Percentiles rank a stretch among this genome's conserved stretches.
Conservation (phyloP, 2,888 invertebrate genomes). For the Eudasyphora cyanicolor region DNA sequence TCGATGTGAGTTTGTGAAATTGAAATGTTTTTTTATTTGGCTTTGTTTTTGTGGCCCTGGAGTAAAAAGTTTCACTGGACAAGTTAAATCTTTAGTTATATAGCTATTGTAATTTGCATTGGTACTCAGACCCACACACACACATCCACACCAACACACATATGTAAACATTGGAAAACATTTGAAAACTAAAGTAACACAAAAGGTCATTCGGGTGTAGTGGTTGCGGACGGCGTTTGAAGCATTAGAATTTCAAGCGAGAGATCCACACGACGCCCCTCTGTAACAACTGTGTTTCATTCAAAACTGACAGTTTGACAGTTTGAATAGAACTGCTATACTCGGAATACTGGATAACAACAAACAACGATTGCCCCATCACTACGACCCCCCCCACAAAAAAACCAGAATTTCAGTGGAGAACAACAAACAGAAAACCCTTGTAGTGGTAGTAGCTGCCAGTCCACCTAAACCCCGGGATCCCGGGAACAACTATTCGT, state of each 20-base stretch:
- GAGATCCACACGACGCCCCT: not conserved
- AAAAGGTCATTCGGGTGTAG: conserved; percentile 62
- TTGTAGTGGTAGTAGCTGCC: not conserved
- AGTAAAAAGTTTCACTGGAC: conserved; percentile 2
- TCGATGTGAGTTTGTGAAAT: not conserved
- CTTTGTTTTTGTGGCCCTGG: too few species aligned
- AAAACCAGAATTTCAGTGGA: not conserved
- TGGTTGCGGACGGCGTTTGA: too few species aligned
- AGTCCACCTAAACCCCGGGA: too few species aligned
- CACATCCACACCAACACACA: too few species aligned
- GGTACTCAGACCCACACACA: not conserved
- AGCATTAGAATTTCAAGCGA: conserved; percentile 14
- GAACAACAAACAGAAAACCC: not conserved
- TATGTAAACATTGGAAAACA: not conserved
- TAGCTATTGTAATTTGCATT: conserved; percentile 4
- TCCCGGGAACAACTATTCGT: not conserved
- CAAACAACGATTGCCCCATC: not conserved
- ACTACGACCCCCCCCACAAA: too few species aligned
- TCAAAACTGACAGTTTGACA: conserved; percentile 30
- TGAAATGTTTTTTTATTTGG: conserved; percentile 11
- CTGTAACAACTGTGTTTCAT: not conserved
- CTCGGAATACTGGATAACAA: not conserved
- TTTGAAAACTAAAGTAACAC: conserved; percentile 55
- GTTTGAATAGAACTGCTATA: conserved; percentile 21
- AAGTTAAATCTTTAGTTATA: conserved; percentile 25